phyloP scores from a whole-genome alignment of 2,888 invertebrate genomes.

The Mylabris sibirica region DNA sequence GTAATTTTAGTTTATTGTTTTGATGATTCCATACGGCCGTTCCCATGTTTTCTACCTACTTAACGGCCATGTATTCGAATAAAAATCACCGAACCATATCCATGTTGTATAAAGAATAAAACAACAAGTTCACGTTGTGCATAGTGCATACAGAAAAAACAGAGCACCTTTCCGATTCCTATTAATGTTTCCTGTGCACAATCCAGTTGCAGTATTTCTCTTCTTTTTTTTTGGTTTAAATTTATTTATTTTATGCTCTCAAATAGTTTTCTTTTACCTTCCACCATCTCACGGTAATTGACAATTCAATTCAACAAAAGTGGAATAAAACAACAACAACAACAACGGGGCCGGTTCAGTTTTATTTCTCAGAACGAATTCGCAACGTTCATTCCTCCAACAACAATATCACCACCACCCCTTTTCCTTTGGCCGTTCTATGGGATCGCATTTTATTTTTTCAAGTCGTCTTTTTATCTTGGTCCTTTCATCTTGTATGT shows the following conservation, averaged over 20 bases:
- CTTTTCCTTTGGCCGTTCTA: background rate
- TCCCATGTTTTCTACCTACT: slow-evolving; percentile 6
- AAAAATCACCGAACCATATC: background rate
- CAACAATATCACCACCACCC: background rate
- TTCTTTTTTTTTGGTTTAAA: slow-evolving; percentile 31
- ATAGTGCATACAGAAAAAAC: background rate
- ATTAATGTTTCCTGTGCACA: slow-evolving; percentile 17
- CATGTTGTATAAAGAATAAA: background rate
- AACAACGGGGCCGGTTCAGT: slow-evolving; percentile 40
- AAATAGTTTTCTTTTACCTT: slow-evolving; percentile 1
- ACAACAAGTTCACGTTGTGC: too few relatives aligned
- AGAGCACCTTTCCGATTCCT: background rate
- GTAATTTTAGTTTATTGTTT: background rate
- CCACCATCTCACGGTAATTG: slow-evolving; percentile 52
- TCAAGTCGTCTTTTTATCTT: background rate
- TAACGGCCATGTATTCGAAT: slow-evolving; percentile 1
- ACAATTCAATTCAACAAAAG: slow-evolving; percentile 56
- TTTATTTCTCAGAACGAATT: slow-evolving; percentile 54
- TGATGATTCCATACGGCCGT: background rate
- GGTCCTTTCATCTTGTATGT: background rate
- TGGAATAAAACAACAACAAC: background rate
- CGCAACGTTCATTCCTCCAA: slow-evolving; percentile 28
- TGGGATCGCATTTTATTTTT: background rate
- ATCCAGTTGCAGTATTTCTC: slow-evolving; percentile 15
- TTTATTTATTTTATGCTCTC: background rate